phyloP scores from a whole-genome alignment of 2,797 vertebrate species.

The Trachops cirrhosus region DNA sequence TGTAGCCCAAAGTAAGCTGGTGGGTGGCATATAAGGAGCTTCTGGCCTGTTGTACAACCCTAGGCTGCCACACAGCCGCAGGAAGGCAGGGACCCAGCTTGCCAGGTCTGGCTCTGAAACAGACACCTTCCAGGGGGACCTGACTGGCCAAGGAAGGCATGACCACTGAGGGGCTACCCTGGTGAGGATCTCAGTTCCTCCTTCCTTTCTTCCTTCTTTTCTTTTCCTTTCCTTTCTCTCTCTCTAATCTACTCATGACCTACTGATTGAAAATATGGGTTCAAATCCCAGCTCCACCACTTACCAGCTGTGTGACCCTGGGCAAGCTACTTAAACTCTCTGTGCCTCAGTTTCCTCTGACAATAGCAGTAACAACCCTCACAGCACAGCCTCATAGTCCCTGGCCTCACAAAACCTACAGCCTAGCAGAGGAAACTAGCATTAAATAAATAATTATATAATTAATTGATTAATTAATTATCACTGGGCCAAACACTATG shows the following conservation, averaged over 20 bases:
- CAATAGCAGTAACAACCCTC: background rate
- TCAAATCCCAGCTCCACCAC: background rate
- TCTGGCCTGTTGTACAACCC: background rate
- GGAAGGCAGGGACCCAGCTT: background rate
- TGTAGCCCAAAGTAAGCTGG: background rate
- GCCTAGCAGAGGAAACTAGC: background rate
- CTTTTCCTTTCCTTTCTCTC: accelerated
- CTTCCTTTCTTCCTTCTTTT: background rate
- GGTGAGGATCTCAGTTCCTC: background rate
- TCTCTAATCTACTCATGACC: background rate
- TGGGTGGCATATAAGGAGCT: background rate
- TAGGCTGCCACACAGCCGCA: background rate
- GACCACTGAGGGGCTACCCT: background rate
- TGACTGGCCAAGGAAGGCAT: background rate
- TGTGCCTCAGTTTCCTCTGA: background rate
- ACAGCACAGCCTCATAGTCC: background rate
- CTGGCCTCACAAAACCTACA: background rate
- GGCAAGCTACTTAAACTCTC: background rate
- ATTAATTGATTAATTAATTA: background rate
- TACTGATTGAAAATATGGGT: background rate
- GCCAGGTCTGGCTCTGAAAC: background rate
- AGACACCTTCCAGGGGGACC: background rate
- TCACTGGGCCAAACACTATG: background rate
- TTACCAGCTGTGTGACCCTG: background rate
- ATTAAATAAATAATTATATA: background rate